Evolutionary conservation across 1,140 invertebrate genomes (phyloP), one percentile per base, ranked within the genome.

Genomic region (Plectrocnemia conspersa): DNA sequence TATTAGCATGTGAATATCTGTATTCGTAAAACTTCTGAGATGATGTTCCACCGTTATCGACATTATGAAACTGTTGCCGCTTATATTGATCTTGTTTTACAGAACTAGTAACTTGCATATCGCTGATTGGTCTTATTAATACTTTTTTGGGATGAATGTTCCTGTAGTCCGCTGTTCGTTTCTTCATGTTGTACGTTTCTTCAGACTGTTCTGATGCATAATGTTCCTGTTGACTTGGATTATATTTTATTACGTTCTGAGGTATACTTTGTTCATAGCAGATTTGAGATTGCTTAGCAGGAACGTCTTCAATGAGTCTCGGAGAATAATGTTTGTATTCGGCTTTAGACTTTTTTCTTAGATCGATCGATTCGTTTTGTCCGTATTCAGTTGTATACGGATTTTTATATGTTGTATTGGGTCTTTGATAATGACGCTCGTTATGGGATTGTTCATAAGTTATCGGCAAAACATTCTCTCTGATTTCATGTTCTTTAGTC

Each of bases 401-500:
- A 5, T 38, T 5, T 38, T 16, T 38, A 23, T 38, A 24, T 13
- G 21, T 13, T 5, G 21, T 50, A 16, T 36, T 50, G 13, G 10
- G 24, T 23, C 13, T 16, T 25, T 50, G 22, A 16, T 33, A 27
- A 33, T 47, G n/a, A 13, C 40, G 47, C 11, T 5, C 9, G 16
- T 13, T 13, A 6, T 3, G 33, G 6, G 9, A 11, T 22, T 10
- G 19, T 6, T 25, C 11, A 16, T 40, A 40, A 27, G 15, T 23
- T 16, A 15, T 15, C 2, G 24, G 5, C n/a, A 41, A 9, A n/a
- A 19, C 1, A 10, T 16, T 15, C 16, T 7, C 16, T 41, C 15
- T 44, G 5, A 52, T 44, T 29, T 64, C 65, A 21, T 25, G 18
- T 27, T 76, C 74, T 61, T 71, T 73, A 16, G 69, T 68, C 6